Evolutionary conservation across 2,113 vertebrate species (phyloP).

Genomic region (Onychorhynchus coronatus): DNA sequence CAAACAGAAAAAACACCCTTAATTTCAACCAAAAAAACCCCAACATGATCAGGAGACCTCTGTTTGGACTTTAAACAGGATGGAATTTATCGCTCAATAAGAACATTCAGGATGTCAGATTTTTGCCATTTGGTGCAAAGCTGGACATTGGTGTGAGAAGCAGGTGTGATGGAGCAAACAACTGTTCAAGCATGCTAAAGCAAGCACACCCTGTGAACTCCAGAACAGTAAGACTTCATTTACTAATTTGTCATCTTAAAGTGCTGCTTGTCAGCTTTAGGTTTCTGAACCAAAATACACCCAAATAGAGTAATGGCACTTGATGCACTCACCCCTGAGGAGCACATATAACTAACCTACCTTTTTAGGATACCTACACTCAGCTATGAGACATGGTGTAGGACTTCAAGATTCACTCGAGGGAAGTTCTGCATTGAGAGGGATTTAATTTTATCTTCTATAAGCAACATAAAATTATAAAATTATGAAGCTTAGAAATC

Average conservation of each 20-base stretch:
- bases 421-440: background rate
- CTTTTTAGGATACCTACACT: background rate
- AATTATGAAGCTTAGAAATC: background rate
- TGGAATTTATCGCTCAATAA: background rate
- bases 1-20: background rate
- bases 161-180: background rate
- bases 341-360: background rate
- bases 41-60: background rate
- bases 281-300: background rate
- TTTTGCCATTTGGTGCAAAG: background rate
- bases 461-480: background rate
- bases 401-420: background rate
- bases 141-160: background rate
- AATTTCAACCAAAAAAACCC: background rate
- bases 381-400: background rate
- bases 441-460: background rate
- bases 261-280: background rate
- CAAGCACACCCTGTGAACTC: background rate
- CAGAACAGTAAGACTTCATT: background rate
- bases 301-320: background rate
- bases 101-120: background rate
- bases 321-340: background rate
- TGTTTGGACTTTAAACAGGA: background rate
- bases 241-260: background rate
- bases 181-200: background rate